These are phyloP conservation scores for Hemistola chrysoprasaria DNA, from an alignment of 2,888 invertebrate genomes.

Conservation along the genomic window DNA sequence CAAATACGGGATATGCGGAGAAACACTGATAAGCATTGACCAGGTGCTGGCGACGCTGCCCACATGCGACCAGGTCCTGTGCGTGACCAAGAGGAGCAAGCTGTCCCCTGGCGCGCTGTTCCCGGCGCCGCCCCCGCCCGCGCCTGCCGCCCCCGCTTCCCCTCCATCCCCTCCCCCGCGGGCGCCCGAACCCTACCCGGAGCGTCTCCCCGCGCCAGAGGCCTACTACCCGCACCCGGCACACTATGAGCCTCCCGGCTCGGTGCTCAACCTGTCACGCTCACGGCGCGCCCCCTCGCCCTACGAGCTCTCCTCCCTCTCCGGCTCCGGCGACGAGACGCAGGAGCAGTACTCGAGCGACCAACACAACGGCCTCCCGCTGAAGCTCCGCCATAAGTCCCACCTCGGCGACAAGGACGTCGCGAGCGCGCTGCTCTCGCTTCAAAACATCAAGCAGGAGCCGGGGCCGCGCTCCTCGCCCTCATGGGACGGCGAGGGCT, in stretches of 20 bases:
- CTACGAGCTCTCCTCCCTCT: slow-evolving; percentile 90
- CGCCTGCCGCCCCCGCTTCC: slow-evolving; percentile 73
- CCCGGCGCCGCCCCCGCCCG: slow-evolving; percentile 78
- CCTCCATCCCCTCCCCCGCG: slow-evolving; percentile 80
- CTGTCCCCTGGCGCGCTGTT: slow-evolving; percentile 74
- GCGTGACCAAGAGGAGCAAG: slow-evolving; percentile 88
- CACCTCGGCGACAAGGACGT: slow-evolving; percentile 95
- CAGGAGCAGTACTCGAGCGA: slow-evolving; percentile 60
- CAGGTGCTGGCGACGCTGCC: slow-evolving; percentile 94
- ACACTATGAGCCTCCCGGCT: slow-evolving; percentile 83
- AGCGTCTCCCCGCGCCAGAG: slow-evolving; percentile 70
- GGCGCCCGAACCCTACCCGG: slow-evolving; percentile 77
- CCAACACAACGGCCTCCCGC: slow-evolving; percentile 90
- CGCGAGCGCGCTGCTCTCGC: slow-evolving; percentile 90
- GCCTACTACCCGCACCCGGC: slow-evolving; percentile 78
- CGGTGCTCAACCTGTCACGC: slow-evolving; percentile 88
- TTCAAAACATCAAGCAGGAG: slow-evolving; percentile 94
- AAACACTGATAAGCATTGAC: slow-evolving; percentile 92
- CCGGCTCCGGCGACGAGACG: slow-evolving; percentile 81
- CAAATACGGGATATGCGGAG: slow-evolving; percentile 95
- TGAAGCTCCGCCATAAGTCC: slow-evolving; percentile 95
- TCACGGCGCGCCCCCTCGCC: slow-evolving; percentile 86
- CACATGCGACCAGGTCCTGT: slow-evolving; percentile 91
- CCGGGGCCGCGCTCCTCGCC: slow-evolving; percentile 90
- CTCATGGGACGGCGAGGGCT: slow-evolving; percentile 94